These are phyloP conservation scores for Porites cylindrica DNA, from an alignment of 92 coral and sea anemone genomes.

Conservation along the genomic window DNA sequence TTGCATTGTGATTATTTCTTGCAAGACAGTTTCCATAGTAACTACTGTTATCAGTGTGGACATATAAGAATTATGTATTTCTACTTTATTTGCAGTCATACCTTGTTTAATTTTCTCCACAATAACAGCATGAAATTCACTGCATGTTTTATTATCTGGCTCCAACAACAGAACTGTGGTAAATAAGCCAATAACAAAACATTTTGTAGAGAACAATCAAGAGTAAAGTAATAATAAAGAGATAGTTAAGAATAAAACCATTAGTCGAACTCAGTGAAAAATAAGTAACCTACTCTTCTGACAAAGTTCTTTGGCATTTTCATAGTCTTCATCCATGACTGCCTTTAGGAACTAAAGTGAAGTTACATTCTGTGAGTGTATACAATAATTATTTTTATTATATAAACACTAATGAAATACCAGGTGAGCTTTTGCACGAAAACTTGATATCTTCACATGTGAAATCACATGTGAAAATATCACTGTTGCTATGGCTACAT, in stretches of 20 bases:
- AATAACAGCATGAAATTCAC: slow-evolving; percentile 84
- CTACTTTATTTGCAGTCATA: background rate
- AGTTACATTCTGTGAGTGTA: background rate
- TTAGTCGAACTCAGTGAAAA: background rate
- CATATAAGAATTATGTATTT: background rate
- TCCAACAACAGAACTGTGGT: slow-evolving; percentile 81
- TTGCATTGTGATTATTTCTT: too few relatives aligned
- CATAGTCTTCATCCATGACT: slow-evolving; percentile 84
- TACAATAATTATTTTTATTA: background rate
- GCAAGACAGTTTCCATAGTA: too few relatives aligned
- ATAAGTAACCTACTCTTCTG: slow-evolving; percentile 62
- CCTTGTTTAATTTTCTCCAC: slow-evolving; percentile 85
- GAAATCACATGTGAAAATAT: too few relatives aligned
- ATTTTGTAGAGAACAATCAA: background rate
- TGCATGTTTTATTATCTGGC: slow-evolving; percentile 86
- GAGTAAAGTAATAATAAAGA: background rate
- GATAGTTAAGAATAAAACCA: background rate
- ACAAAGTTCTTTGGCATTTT: slow-evolving; percentile 82
- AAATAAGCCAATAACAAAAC: slow-evolving; percentile 1
- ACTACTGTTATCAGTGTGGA: too few relatives aligned
- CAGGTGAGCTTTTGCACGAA: too few relatives aligned
- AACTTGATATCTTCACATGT: too few relatives aligned
- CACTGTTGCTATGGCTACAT: too few relatives aligned
- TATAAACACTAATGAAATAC: too few relatives aligned
- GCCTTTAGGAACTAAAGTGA: slow-evolving; percentile 66